Evolutionary conservation across 53 echinoderm and acorn worm species (phyloP).

Genomic region (Zoroaster sp.): DNA sequence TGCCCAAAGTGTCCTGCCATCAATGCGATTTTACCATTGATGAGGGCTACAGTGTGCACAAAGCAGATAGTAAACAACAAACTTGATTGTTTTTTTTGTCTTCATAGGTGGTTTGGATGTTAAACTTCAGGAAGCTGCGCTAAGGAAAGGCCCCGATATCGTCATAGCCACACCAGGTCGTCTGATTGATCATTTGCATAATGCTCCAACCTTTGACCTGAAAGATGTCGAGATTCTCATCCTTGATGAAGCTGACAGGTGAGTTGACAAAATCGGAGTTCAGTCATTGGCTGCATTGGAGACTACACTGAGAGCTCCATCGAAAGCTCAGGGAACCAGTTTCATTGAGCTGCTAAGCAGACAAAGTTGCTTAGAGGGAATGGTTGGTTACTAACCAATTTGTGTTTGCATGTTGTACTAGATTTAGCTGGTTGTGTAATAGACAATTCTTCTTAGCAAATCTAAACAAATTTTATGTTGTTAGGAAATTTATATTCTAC

Average conservation of each 20-base stretch:
- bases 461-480: no score
- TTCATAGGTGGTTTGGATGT: constrained; percentile 87
- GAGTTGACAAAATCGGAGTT: no score
- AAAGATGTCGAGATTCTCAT: constrained; percentile 90
- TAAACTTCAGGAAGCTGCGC: constrained; percentile 94
- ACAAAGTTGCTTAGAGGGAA: background rate
- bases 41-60: background rate
- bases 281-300: no score
- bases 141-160: constrained; percentile 92
- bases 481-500: background rate
- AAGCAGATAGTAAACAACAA: no score
- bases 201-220: constrained; percentile 90
- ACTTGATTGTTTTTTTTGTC: background rate
- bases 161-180: constrained; percentile 98
- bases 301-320: background rate
- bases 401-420: background rate
- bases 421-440: background rate
- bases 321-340: background rate
- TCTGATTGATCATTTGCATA: constrained; percentile 97
- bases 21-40: no score
- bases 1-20: no score
- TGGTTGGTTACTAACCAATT: background rate
- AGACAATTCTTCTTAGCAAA: no score
- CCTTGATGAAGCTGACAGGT: constrained; percentile 99
- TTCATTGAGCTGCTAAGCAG: no score